Conservation (phyloP, 2,113 vertebrate species). For the Sporophila hypoxantha region DNA sequence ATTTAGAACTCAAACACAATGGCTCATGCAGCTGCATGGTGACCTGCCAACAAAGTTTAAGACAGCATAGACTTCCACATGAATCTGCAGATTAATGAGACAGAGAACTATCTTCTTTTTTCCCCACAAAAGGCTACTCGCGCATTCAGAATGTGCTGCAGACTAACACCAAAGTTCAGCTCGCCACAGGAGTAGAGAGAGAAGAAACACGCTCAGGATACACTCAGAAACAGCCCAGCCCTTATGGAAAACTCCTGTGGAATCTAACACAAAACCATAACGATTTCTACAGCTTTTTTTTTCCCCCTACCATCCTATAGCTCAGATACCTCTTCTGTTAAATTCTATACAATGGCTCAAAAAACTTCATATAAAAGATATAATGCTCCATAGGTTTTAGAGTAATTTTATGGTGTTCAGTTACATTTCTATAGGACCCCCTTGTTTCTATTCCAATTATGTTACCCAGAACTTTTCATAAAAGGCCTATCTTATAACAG, state of each 20-base stretch:
- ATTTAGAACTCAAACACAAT: conserved; percentile 76
- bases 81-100: conserved; percentile 71
- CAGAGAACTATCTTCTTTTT: conserved; percentile 64
- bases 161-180: conserved; percentile 73
- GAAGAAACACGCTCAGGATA: conserved; percentile 42
- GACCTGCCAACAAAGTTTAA: conserved; percentile 73
- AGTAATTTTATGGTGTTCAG: conserved; percentile 22
- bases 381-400: conserved; percentile 25
- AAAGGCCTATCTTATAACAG: background rate
- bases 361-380: conserved; percentile 41
- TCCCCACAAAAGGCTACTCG: conserved; percentile 68
- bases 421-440: conserved; percentile 38
- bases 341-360: conserved; percentile 39
- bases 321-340: conserved; percentile 37
- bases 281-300: background rate
- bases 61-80: conserved; percentile 68
- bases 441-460: conserved; percentile 46
- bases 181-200: conserved; percentile 62
- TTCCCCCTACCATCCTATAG: background rate
- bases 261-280: conserved; percentile 40
- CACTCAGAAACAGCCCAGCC: conserved; percentile 31
- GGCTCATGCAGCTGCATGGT: conserved; percentile 69
- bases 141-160: conserved; percentile 66
- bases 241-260: conserved; percentile 43
- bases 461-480: conserved; percentile 24